Evolutionary conservation across 2,888 invertebrate species (phyloP), one percentile per base, ranked within the genome.

Genomic region (Hypercompe scribonia): DNA sequence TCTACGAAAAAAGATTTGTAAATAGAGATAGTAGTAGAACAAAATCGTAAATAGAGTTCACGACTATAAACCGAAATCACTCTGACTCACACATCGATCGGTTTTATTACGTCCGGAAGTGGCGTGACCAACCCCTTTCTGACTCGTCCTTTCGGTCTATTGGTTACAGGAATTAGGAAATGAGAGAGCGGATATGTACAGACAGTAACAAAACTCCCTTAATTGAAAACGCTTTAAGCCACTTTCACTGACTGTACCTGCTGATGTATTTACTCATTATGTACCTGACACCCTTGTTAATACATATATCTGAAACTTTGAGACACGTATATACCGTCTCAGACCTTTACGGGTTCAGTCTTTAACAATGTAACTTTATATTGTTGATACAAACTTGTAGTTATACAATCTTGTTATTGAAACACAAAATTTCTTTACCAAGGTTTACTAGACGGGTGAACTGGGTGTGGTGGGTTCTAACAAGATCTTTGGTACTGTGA

Each of bases 361-460:
- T 68, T 65, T 79, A 83, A 73, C 68, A 68, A 74, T 73, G 83
- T 73, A 81, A 81, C 71, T 64, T 34, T 76, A 81, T 73, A 73
- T 28, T 50, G 46, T 76, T 80, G 68, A 34, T 28, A 31, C 31
- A 61, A 61, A 61, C 8, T 61, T 61, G 7, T 31, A 31, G 61
- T 4, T n/a, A n/a, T n/a, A n/a, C n/a, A n/a, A 13, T 31, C 31
- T 61, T 61, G 31, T 31, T 61, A 61, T 31, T 18, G 28, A 61
- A 31, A 4, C 31, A 31, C 31, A 61, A 18, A 61, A 31, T 31
- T 31, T 0, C 13, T 31, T 18, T 18, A 61, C 61, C 58, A 10
- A 39, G 39, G n/a, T n/a, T n/a, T n/a, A n/a, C n/a, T n/a, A n/a
- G n/a, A n/a, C n/a, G n/a, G n/a, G n/a, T n/a, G n/a, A n/a, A n/a